Evolutionary conservation across 2,797 vertebrate species (phyloP).

Genomic region (Neopelma chrysocephalum): DNA sequence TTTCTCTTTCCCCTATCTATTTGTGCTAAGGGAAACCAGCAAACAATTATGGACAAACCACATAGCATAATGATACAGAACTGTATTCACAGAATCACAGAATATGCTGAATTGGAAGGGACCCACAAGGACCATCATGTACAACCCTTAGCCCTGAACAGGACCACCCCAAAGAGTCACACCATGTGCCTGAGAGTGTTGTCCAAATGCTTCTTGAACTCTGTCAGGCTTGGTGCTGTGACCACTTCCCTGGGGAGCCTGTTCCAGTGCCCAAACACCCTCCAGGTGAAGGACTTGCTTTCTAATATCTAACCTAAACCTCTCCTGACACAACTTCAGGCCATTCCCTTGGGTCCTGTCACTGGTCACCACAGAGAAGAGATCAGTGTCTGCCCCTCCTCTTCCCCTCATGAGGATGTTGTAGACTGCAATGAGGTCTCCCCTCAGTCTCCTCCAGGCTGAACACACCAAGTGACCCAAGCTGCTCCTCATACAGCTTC

Average conservation of each 20-base stretch:
- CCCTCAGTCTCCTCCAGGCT: too few species aligned
- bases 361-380: too few species aligned
- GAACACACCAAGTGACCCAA: too few species aligned
- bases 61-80: background rate
- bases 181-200: background rate
- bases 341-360: background rate
- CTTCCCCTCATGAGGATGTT: too few species aligned
- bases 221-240: background rate
- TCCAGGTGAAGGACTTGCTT: background rate
- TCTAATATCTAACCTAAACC: background rate
- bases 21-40: background rate
- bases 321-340: background rate
- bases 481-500: too few species aligned
- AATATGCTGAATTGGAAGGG: background rate
- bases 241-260: background rate
- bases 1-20: background rate
- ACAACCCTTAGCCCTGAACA: background rate
- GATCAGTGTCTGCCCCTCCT: too few species aligned
- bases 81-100: background rate
- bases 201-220: background rate
- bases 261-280: background rate
- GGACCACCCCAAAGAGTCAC: background rate
- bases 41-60: background rate
- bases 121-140: background rate
- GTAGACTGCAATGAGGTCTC: too few species aligned